Evolutionary conservation across 1,140 invertebrate genomes (phyloP), one percentile per base, ranked within the genome.

Genomic region (Brachionus paranguensis): DNA sequence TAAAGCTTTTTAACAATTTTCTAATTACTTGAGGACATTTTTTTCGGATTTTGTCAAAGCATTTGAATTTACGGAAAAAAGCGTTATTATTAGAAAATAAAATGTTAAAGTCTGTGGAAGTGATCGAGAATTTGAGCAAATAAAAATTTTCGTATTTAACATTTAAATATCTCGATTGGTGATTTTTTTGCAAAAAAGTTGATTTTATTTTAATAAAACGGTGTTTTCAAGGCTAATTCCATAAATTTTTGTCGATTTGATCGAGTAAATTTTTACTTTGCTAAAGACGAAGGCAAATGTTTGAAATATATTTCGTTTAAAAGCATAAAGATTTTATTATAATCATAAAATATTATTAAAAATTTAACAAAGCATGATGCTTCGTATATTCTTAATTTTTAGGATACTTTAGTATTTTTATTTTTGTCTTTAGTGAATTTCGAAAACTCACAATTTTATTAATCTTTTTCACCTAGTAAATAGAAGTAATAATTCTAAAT

Each of bases 21-120:
- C 17, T 2, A 72, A 20, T 76, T 76, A 76, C 72, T 76, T 76
- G n/a, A 76, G 43, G 3, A 20, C 72, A 76, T 76, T 76, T 76
- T 76, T 76, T 76, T 76, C 72, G 6, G 72, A 76, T 24, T 50
- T 76, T 24, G 72, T 50, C 27, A 76, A 14, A 29, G 72, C 72
- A 50, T 76, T 76, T 24, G 72, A 50, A 50, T 24, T 29, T 12
- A 50, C 20, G n/a, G 43, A 6, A 37, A 50, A 76, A 5, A 76
- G 24, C 17, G 72, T 47, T 12, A 76, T 27, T 20, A 29, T 37
- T 76, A 50, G 2, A 20, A 76, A 76, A 76, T 27, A 76, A 72
- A 72, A 10, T n/a, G n/a, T 41, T 11, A 72, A 17, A 72, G 10
- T 41, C 4, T 20, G 33, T 37, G 41, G 33, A 41, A 68, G 33